phyloP scores from a whole-genome alignment of 2,113 vertebrate species.

The Varanus komodoensis region DNA sequence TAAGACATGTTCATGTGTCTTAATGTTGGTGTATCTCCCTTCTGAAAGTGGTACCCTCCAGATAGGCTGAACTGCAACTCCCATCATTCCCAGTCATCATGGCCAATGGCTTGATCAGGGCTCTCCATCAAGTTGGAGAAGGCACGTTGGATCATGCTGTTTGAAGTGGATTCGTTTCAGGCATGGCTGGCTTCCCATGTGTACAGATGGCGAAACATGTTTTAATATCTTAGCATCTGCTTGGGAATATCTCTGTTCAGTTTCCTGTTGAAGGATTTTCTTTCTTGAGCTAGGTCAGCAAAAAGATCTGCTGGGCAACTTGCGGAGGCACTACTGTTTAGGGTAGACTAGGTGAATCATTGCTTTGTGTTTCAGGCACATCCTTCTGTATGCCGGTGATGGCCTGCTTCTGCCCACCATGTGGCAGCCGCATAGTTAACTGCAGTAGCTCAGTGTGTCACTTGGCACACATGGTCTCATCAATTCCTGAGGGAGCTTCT shows the following conservation, averaged over 20 bases:
- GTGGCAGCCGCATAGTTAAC: background rate
- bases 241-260: background rate
- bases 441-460: background rate
- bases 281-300: background rate
- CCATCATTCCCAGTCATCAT: no score
- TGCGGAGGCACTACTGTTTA: background rate
- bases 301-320: background rate
- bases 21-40: background rate
- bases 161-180: background rate
- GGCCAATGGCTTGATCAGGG: no score
- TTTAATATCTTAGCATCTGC: background rate
- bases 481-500: conserved; percentile 10
- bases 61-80: no score
- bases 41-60: no score
- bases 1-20: background rate
- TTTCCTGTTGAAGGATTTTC: background rate
- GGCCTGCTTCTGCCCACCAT: background rate
- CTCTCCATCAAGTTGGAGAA: no score
- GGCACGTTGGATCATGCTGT: background rate
- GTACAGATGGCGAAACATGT: background rate
- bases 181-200: background rate
- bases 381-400: background rate
- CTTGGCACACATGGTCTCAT: background rate
- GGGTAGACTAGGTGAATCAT: background rate
- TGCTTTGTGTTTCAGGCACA: background rate